phyloP scores from a whole-genome alignment of 2,888 invertebrate species.

The Scaptomyza cyrtandrae region DNA sequence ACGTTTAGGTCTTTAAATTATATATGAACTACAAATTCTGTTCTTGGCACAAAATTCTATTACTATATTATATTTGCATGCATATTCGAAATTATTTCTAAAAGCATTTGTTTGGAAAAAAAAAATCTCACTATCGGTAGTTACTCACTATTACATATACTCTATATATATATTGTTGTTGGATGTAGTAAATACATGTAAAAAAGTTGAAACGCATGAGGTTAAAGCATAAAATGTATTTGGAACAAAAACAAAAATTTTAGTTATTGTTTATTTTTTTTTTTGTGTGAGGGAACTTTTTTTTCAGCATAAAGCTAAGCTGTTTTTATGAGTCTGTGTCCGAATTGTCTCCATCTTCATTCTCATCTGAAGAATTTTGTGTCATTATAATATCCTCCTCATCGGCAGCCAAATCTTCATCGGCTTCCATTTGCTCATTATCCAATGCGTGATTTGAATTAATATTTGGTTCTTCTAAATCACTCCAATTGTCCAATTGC shows the following conservation, averaged over 20 bases:
- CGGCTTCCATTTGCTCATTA: constrained; percentile 57
- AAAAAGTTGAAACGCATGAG: constrained; percentile 49
- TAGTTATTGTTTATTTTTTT: constrained; percentile 27
- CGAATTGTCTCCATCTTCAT: constrained; percentile 39
- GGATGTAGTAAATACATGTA: constrained; percentile 61
- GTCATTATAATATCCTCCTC: constrained; percentile 55
- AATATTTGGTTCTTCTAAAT: constrained; percentile 50
- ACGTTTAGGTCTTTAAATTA: constrained; percentile 19
- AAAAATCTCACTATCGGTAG: constrained; percentile 57
- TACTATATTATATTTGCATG: constrained; percentile 52
- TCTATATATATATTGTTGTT: constrained; percentile 62
- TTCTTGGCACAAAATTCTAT: constrained; percentile 54
- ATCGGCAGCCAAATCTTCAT: constrained; percentile 68
- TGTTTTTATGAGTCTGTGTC: constrained; percentile 49
- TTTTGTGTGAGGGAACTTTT: neutral
- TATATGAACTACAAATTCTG: constrained; percentile 27
- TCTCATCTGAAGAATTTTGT: constrained; percentile 49
- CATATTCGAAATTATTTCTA: constrained; percentile 47
- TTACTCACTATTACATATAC: constrained; percentile 40
- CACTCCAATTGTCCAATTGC: constrained; percentile 56
- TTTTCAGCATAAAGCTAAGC: neutral
- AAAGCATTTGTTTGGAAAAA: constrained; percentile 50
- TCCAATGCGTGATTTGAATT: constrained; percentile 16
- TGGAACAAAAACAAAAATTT: constrained; percentile 41
- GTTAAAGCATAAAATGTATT: constrained; percentile 62